These are phyloP conservation scores for Megalonaias nervosa DNA, from an alignment of 1,140 invertebrate species.

Conservation along the genomic window DNA sequence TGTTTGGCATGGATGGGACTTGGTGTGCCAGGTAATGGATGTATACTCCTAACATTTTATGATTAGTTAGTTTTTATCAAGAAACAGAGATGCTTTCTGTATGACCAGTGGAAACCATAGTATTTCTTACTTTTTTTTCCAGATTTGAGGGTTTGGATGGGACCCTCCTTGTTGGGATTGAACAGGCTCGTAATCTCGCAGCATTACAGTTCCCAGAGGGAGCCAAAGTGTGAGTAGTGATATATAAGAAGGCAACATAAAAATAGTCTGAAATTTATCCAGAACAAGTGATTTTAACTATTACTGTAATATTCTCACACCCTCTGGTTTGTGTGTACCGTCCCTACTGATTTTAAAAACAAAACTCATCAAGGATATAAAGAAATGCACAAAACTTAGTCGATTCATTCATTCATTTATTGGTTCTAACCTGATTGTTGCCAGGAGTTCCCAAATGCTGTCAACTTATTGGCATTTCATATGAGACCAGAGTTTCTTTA, in stretches of 20 bases:
- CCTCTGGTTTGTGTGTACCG: neutral
- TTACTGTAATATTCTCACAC: neutral
- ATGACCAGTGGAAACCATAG: neutral
- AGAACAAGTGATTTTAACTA: neutral
- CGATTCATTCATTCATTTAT: too few species aligned
- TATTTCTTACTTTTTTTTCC: conserved; percentile 29
- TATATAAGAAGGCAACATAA: neutral
- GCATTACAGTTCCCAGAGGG: conserved; percentile 84
- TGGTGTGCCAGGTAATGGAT: neutral
- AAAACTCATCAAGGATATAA: too few species aligned
- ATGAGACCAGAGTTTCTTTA: too few species aligned
- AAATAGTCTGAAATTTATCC: neutral
- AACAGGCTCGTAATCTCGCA: conserved; percentile 89
- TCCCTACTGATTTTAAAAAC: too few species aligned
- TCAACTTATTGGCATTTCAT: too few species aligned
- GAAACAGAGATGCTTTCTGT: neutral
- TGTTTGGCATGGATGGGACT: neutral
- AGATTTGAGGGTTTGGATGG: conserved; percentile 88
- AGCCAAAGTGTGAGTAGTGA: conserved; percentile 82
- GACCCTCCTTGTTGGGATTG: conserved; percentile 87
- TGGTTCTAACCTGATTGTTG: too few species aligned
- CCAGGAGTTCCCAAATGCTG: too few species aligned
- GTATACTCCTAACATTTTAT: neutral
- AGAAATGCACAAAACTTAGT: too few species aligned
- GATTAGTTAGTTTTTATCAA: neutral